Base-by-base conservation (phyloP, 1,140 invertebrate species). In the Metaphire vulgaris region DNA sequence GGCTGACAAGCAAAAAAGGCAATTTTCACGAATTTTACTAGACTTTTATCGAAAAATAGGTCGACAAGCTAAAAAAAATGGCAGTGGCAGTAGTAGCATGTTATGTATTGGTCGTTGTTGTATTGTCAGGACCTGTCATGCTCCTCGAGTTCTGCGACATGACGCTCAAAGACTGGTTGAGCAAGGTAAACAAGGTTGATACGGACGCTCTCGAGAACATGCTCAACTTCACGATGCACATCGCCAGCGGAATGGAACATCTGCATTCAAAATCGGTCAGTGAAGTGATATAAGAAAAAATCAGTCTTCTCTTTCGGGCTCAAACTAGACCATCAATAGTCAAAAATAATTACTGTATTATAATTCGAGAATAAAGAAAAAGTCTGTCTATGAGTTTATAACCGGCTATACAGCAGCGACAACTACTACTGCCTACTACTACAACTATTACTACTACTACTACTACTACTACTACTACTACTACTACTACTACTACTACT, bases 391-490 rank as follows among this genome's bases (percentile, higher is more conserved):
- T n/a, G n/a, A n/a, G n/a, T 56, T 56, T 56, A 56, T 56, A 14
- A 69, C 6, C 26, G 28, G 6, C 28, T 28, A 14, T 56, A 56
- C 41, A 12, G 21, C 41, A 12, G 21, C 41, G 6, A 56, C 41
- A 12, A 56, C 41, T 56, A 56, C 41, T 56, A 56, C 41, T 56
- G 21, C 41, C 41, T 69, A 69, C 67, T 69, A 69, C 67, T 69
- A 69, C 67, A 28, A 69, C 67, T 69, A 28, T 31, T 69, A 31
- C 67, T 69, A 69, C 67, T 69, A 31, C 67, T 69, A 31, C 67
- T 69, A 69, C 67, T 69, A 31, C 67, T 69, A 69, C 67, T 69
- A 69, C 67, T 69, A 69, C 67, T 69, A 69, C 67, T 69, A 69
- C 67, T 69, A 69, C 67, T 69, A 69, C 67, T 69, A 69, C 41